Conservation (phyloP, 2,113 vertebrate species). For the Pantherophis guttatus region DNA sequence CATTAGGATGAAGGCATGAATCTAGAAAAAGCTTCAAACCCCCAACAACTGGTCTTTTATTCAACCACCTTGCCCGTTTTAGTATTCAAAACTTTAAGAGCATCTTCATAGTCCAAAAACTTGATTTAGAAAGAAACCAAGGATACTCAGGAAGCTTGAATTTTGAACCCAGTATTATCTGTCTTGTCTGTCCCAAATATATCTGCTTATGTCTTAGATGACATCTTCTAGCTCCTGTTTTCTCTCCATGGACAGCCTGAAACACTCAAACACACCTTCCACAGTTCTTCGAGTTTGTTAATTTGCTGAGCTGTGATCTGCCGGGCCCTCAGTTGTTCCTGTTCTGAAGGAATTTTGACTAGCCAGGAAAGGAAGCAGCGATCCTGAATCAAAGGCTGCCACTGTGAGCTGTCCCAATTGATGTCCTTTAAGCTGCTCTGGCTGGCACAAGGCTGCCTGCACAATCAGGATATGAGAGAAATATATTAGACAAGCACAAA, state of each 20-base stretch:
- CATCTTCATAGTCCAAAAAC: not conserved
- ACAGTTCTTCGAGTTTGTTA: constrained; percentile 97
- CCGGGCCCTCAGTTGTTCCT: constrained; percentile 92
- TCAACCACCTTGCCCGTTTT: not conserved
- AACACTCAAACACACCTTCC: constrained; percentile 79
- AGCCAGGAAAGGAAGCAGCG: constrained; percentile 98
- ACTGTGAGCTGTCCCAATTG: constrained; percentile 99
- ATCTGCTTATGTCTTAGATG: not conserved
- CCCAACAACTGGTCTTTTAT: not conserved
- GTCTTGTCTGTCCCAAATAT: too few relatives aligned
- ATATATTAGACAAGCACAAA: not conserved
- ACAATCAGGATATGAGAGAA: constrained; percentile 10
- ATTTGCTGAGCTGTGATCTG: constrained; percentile 98
- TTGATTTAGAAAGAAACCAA: not conserved
- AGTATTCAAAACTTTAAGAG: not conserved
- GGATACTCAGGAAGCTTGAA: not conserved
- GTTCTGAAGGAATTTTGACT: constrained; percentile 97
- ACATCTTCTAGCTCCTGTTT: not conserved
- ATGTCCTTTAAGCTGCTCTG: constrained; percentile 99
- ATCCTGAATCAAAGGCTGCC: constrained; percentile 98
- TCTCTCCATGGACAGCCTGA: not conserved
- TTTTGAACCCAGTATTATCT: too few relatives aligned
- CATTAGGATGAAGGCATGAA: not conserved
- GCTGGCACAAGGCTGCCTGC: constrained; percentile 96
- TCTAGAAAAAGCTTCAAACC: not conserved